These are phyloP conservation scores for Mustelus asterias DNA, from an alignment of 2,113 vertebrate genomes.

Conservation along the genomic window DNA sequence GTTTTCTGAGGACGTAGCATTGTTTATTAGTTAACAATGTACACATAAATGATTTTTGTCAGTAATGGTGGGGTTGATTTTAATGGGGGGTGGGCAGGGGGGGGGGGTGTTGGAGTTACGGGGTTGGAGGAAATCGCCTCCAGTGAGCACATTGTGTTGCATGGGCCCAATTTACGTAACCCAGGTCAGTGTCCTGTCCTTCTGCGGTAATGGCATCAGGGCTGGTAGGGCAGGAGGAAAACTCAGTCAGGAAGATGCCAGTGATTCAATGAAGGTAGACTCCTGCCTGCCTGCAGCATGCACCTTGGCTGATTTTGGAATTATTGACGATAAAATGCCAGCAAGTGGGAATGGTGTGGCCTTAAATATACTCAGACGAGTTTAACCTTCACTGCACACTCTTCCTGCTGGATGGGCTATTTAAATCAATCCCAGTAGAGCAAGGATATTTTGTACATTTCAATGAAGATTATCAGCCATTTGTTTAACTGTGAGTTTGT, in stretches of 20 bases:
- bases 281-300: neutral
- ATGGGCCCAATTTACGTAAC: neutral
- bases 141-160: neutral
- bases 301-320: neutral
- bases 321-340: neutral
- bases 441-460: neutral
- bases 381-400: neutral
- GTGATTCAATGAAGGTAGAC: neutral
- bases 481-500: neutral
- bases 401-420: neutral
- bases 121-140: neutral
- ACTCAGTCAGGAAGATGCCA: neutral
- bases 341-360: neutral
- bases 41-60: neutral
- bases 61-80: neutral
- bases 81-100: neutral
- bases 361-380: neutral
- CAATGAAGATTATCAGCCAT: neutral
- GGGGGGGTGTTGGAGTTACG: neutral
- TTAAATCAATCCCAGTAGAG: neutral
- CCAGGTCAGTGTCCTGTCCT: neutral
- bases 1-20: too few relatives aligned
- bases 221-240: too few relatives aligned
- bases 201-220: neutral
- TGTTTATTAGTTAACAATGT: too few relatives aligned